Base-by-base conservation (phyloP, 1,140 invertebrate species). In the Lutraria rhynchaena region DNA sequence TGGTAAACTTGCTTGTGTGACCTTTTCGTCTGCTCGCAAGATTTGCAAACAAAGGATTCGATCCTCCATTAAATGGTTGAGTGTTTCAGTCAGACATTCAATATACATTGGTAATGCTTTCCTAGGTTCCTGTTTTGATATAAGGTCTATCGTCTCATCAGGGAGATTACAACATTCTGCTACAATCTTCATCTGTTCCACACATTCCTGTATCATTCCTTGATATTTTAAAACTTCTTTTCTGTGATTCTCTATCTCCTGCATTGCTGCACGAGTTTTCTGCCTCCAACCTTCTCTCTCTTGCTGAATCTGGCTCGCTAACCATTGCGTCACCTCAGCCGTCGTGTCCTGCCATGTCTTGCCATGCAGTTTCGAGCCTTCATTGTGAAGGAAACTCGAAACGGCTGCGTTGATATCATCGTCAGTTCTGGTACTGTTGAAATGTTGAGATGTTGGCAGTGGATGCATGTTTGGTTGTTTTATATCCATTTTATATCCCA, bases 231-330 rank as follows among this genome's bases (percentile, higher is more conserved):
- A 67, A 7, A 70, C 65, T 33, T 73, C 75, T 51, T 81, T 82
- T 2, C 87, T 63, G 44, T 87, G 83, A 24, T 33, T 46, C 63
- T 88, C 87, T 15, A 88, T 84, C 44, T 88, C 83, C n/a, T 80
- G 69, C 80, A 88, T 81, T 31, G 87, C 82, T 35, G 83, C 81
- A n/a, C 77, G 74, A 1, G 86, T 75, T 46, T 85, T 84, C 53
- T 82, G 75, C 15, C 70, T 31, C 85, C 87, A 86, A 2, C 85
- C 82, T 27, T 85, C 65, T 17, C 87, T 74, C 58, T 88, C 87
- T 19, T 55, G 69, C 67, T 87, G 85, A 29, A 88, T 76, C 67
- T 85, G 84, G 17, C 58, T 63, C 4, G 80, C 81, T 11, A 87
- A 31, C 87, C 85, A 88, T 51, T 83, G 33, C 0, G 81, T 75